phyloP scores from a whole-genome alignment of 2,113 vertebrate genomes.

The Psilopogon haemacephalus region DNA sequence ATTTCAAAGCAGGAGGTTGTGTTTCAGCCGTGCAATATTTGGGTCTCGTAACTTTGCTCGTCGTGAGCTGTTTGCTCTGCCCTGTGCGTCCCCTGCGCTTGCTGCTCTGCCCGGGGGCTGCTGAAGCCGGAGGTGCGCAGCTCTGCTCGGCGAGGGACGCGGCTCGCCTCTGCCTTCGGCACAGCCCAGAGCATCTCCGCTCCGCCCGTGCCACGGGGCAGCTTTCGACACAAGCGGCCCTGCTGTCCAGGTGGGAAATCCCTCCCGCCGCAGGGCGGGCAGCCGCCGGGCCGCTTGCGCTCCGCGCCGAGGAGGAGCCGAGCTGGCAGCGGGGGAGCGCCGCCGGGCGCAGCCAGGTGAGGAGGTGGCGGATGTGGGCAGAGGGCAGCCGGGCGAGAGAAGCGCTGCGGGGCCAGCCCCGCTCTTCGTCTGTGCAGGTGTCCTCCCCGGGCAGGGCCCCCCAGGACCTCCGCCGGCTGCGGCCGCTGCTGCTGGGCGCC shows the following conservation, averaged over 20 bases:
- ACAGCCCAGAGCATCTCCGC: neutral
- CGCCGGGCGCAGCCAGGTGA: neutral
- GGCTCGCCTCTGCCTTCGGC: neutral
- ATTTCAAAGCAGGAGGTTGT: neutral
- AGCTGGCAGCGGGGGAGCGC: neutral
- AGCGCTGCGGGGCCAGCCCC: neutral
- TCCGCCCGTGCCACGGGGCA: neutral
- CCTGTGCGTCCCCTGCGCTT: neutral
- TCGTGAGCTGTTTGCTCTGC: neutral
- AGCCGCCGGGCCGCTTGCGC: neutral
- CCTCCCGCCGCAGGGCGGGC: neutral
- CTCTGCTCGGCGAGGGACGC: rapidly evolving
- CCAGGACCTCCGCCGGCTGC: neutral
- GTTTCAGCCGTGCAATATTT: neutral
- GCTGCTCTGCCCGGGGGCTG: neutral
- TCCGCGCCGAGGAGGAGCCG: neutral
- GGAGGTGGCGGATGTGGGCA: neutral
- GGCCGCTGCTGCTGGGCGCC: neutral
- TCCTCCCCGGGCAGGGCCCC: neutral
- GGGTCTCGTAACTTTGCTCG: neutral
- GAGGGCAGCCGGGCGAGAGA: neutral
- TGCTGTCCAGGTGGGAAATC: neutral
- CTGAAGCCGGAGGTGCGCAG: rapidly evolving
- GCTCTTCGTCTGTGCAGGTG: neutral
- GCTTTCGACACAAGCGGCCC: neutral